A percentile compares a stretch with the other conserved stretches of the same genome.
These are phyloP conservation scores for Ophthalmolycus amberensis DNA, from an alignment of 2,113 vertebrate genomes.

Conservation along the genomic window DNA sequence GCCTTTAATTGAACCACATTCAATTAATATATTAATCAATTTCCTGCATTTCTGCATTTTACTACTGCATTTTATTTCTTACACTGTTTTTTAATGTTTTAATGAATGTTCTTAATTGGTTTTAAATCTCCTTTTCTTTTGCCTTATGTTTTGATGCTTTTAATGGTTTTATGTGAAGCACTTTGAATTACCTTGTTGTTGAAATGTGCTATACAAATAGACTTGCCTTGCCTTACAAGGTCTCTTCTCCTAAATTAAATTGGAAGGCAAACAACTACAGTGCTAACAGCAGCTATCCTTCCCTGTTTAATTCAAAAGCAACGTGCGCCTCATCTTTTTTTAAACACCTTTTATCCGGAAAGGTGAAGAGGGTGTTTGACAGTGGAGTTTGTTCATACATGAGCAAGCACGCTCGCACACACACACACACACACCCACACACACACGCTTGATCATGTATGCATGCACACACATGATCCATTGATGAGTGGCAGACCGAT, in stretches of 20 bases:
- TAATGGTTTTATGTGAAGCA: no score
- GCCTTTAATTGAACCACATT: no score
- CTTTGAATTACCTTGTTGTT: no score
- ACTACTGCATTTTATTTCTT: no score
- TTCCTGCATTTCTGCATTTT: no score
- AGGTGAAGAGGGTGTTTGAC: conserved; percentile 7
- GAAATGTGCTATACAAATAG: no score
- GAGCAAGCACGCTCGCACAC: conserved; percentile 1
- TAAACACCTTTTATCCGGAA: conserved; percentile 29
- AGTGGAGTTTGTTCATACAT: conserved; percentile 12
- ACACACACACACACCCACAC: conserved; percentile 1
- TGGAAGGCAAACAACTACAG: conserved; percentile 52
- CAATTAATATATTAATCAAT: no score
- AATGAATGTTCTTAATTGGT: no score
- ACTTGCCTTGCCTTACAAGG: no score
- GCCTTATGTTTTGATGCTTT: no score
- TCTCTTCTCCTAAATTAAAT: conserved; percentile 54
- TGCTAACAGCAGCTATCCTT: conserved; percentile 11
- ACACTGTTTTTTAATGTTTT: no score
- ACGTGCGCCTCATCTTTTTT: conserved; percentile 37
- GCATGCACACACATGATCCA: conserved; percentile 27
- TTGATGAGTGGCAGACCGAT: conserved; percentile 67
- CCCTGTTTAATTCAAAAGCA: conserved; percentile 34
- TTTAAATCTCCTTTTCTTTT: no score
- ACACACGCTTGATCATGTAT: conserved; percentile 8